Conservation (phyloP, 2,888 invertebrate genomes). For the Drosophila siamana region DNA sequence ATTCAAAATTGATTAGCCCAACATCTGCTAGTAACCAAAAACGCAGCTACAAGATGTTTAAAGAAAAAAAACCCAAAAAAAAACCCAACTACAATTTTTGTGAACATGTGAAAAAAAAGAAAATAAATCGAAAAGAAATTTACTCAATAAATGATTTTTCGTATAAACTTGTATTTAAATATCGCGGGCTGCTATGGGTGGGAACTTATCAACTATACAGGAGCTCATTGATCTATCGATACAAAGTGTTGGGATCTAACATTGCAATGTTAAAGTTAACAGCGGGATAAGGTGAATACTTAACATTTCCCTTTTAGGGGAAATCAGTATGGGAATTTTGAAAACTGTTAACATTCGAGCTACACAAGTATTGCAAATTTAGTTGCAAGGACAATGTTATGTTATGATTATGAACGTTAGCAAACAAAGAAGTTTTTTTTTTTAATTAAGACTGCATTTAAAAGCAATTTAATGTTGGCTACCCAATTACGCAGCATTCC, state of each 20-base stretch:
- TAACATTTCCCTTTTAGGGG: conserved; percentile 2
- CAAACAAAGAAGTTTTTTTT: background rate
- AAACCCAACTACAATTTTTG: conserved; percentile 50
- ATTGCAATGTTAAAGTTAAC: background rate
- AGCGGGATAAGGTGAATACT: background rate
- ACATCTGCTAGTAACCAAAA: conserved; percentile 38
- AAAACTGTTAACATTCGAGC: background rate
- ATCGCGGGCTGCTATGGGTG: background rate
- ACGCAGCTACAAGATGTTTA: conserved; percentile 39
- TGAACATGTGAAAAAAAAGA: conserved; percentile 51
- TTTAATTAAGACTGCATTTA: no score
- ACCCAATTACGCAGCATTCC: background rate
- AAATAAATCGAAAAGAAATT: conserved; percentile 70
- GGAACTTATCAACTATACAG: background rate
- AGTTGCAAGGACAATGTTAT: background rate
- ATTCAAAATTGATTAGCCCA: conserved; percentile 32
- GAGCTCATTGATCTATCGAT: background rate
- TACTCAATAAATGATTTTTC: conserved; percentile 80
- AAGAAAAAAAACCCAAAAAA: conserved; percentile 31
- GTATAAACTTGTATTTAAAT: conserved; percentile 50
- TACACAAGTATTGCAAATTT: background rate
- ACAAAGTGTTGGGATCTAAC: background rate
- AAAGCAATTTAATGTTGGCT: no score
- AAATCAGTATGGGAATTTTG: background rate
- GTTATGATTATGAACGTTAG: background rate